phyloP scores from a whole-genome alignment of 2,797 vertebrate genomes.

The Notamacropus eugenii region DNA sequence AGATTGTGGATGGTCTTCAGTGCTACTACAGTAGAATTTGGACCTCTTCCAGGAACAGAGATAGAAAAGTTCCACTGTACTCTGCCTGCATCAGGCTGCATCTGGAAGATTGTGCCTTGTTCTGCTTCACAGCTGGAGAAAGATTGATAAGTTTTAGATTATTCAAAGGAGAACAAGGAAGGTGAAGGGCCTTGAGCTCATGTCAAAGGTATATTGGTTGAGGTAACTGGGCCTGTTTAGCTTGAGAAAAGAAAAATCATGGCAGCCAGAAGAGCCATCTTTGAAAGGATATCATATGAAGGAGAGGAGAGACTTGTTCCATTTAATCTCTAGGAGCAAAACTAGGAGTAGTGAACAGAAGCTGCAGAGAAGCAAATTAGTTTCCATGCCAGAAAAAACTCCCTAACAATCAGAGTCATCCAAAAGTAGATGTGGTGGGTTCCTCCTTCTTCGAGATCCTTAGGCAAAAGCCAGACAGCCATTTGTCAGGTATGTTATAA shows the following conservation, averaged over 20 bases:
- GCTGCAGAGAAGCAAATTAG: background rate
- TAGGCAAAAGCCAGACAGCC: background rate
- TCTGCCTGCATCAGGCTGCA: background rate
- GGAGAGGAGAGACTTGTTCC: background rate
- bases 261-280: background rate
- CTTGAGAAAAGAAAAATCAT: background rate
- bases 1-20: background rate
- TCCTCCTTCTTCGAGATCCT: background rate
- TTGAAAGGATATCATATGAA: background rate
- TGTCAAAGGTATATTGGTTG: background rate
- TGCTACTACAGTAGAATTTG: background rate
- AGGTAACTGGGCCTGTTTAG: background rate
- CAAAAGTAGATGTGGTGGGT: background rate
- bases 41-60: background rate
- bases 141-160: background rate
- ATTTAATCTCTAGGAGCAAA: background rate
- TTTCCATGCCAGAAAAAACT: background rate
- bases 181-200: background rate
- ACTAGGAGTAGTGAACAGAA: background rate
- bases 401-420: background rate
- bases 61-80: background rate
- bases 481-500: background rate
- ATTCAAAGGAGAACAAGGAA: background rate
- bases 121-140: background rate
- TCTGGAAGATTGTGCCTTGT: background rate